Base-by-base conservation (phyloP, 1,140 invertebrate genomes). In the Paracyclopina nana region DNA sequence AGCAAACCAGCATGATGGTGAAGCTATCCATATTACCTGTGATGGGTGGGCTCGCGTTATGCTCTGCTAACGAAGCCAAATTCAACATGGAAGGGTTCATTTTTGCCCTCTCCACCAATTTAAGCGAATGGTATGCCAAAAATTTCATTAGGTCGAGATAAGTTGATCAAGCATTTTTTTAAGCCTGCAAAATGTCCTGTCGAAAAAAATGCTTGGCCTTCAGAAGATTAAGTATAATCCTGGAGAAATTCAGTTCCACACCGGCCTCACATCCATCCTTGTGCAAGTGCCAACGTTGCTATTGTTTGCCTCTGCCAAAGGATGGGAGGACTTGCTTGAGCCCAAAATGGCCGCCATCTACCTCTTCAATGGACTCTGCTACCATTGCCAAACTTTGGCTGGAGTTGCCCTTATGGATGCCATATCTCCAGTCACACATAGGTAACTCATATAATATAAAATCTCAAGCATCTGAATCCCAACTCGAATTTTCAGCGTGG, bases 321-420 rank as follows among this genome's bases (percentile, higher is more conserved):
- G 66, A 22, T 60, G 73, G 2, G 51, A 56, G 29, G 38, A 57
- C 53, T 59, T 56, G 4, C 56, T 65, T 68, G 59, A 73, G 63
- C 59, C 61, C 58, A 69, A 69, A 51, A 60, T 79, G 52, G 61
- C 80, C 6, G 60, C 70, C 26, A 72, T 72, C 30, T 76, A 79
- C 59, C 60, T 81, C 24, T 61, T 84, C 1, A 82, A 83, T 65
- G 82, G 82, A 48, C 60, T 83, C 5, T 82, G 81, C 62, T 86
- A 84, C 63, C 82, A 86, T 63, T 80, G 80, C 60, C 82, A 85
- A 73, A 82, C 79, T 63, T 81, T 85, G 57, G 79, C 79, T 49
- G 82, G 81, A 8, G 85, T 84, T 66, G 79, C 80, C 41, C 70
- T 85, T 44, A 82, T 86, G 76, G 78, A 79, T 59, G 82, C 81